Evolutionary conservation across 2,113 vertebrate genomes (phyloP).

Genomic region (Cyphotilapia sp.): DNA sequence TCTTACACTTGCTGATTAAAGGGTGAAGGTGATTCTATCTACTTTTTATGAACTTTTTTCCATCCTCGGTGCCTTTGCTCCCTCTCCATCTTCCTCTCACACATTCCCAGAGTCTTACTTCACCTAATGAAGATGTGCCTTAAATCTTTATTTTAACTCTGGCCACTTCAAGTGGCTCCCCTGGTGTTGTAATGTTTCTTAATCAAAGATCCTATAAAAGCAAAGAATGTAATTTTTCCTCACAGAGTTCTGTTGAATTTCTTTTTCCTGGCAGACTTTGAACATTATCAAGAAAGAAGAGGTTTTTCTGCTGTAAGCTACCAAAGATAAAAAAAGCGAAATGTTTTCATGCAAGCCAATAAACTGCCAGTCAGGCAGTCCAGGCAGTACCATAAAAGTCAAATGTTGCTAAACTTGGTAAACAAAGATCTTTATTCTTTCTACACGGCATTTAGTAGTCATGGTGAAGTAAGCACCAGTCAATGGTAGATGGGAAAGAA

Average conservation of each 20-base stretch:
- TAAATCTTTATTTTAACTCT: conserved; percentile 10
- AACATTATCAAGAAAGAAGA: neutral
- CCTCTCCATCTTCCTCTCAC: conserved; percentile 26
- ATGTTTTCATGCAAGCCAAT: neutral
- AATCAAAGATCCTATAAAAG: neutral
- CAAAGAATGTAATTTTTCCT: neutral
- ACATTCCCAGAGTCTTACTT: conserved; percentile 34
- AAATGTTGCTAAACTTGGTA: neutral
- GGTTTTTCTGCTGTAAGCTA: neutral
- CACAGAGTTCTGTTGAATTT: neutral
- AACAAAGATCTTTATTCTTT: neutral
- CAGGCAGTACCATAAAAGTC: neutral
- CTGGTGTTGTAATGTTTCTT: neutral
- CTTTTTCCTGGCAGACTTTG: neutral
- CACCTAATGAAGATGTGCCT: conserved; percentile 32
- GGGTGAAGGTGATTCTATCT: conserved; percentile 40
- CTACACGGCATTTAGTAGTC: neutral
- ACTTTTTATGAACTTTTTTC: conserved; percentile 32
- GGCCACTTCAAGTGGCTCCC: conserved; percentile 12
- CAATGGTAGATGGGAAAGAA: neutral
- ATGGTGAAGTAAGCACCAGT: neutral
- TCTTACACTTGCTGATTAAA: conserved; percentile 36
- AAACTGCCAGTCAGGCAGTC: neutral
- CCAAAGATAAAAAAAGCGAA: neutral
- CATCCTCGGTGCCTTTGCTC: conserved; percentile 29